Evolutionary conservation across 23 tunicate genomes (phyloP).

Genomic region (Trididemnum clinides): DNA sequence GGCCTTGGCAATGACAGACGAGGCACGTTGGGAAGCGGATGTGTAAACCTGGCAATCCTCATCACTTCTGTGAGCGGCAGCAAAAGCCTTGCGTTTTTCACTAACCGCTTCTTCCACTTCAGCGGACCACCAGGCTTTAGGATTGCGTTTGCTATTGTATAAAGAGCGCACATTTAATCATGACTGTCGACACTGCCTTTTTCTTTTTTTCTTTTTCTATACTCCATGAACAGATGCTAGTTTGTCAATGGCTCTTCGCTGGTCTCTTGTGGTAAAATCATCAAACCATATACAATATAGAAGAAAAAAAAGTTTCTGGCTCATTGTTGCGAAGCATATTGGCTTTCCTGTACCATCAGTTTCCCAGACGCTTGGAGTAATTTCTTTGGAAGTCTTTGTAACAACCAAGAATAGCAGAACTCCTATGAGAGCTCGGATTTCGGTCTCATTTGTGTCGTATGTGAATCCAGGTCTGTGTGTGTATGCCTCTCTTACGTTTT

Average conservation of each 20-base stretch:
- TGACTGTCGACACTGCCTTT: no score
- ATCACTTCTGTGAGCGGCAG: no score
- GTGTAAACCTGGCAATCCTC: no score
- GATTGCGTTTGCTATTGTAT: no score
- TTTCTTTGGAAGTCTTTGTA: constrained; percentile 22
- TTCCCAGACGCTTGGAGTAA: neutral
- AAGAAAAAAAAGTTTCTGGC: neutral
- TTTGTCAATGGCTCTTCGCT: constrained; percentile 2
- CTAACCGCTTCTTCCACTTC: no score
- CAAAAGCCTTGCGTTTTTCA: no score
- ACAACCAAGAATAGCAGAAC: constrained; percentile 13
- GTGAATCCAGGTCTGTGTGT: constrained; percentile 5
- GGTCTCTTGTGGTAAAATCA: neutral
- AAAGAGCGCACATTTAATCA: no score
- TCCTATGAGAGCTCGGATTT: constrained; percentile 15
- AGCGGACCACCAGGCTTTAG: no score
- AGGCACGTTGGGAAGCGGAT: no score
- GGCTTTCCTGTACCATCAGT: constrained; percentile 25
- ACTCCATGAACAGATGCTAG: neutral
- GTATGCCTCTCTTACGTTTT: constrained; percentile 10
- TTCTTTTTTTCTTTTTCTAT: no score
- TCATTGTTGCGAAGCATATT: constrained; percentile 3
- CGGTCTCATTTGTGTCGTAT: constrained; percentile 19
- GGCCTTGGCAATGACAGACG: no score
- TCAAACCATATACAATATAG: constrained; percentile 20